Evolutionary conservation across 2,888 invertebrate genomes (phyloP).

Genomic region (Ectemnius cavifrons): DNA sequence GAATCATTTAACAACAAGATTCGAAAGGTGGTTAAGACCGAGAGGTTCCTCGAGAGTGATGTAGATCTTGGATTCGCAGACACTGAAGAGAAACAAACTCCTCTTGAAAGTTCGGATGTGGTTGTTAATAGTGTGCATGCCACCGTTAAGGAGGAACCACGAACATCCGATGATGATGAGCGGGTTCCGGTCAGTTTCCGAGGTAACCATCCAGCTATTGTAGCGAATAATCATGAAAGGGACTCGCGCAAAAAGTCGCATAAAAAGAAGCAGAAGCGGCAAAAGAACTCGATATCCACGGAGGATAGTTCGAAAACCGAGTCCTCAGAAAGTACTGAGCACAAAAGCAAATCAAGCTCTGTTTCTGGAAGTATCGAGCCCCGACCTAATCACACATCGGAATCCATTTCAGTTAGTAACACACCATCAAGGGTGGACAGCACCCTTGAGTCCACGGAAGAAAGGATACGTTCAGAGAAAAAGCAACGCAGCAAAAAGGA

Average conservation of each 20-base stretch:
- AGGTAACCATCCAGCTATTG: constrained; percentile 63
- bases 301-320: constrained; percentile 71
- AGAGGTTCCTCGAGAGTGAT: constrained; percentile 82
- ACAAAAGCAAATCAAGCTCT: constrained; percentile 63
- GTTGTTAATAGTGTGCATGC: constrained; percentile 66
- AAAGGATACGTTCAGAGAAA: constrained; percentile 76
- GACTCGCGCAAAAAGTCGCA: constrained; percentile 85
- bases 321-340: constrained; percentile 59
- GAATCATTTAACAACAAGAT: constrained; percentile 82
- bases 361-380: constrained; percentile 49
- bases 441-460: constrained; percentile 68
- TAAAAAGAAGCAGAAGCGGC: constrained; percentile 90
- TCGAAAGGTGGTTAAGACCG: constrained; percentile 80
- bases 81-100: constrained; percentile 75
- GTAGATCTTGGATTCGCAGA: constrained; percentile 79
- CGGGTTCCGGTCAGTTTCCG: constrained; percentile 66
- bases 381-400: constrained; percentile 60
- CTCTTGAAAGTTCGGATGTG: constrained; percentile 63
- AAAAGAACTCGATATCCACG: constrained; percentile 82
- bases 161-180: constrained; percentile 76
- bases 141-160: constrained; percentile 71
- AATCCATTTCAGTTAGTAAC: constrained; percentile 39
- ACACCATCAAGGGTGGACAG: constrained; percentile 48
- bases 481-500: constrained; percentile 77
- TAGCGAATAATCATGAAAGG: constrained; percentile 73